Base-by-base conservation (phyloP, 1,140 invertebrate species). In the Philopotamus ludificatus region DNA sequence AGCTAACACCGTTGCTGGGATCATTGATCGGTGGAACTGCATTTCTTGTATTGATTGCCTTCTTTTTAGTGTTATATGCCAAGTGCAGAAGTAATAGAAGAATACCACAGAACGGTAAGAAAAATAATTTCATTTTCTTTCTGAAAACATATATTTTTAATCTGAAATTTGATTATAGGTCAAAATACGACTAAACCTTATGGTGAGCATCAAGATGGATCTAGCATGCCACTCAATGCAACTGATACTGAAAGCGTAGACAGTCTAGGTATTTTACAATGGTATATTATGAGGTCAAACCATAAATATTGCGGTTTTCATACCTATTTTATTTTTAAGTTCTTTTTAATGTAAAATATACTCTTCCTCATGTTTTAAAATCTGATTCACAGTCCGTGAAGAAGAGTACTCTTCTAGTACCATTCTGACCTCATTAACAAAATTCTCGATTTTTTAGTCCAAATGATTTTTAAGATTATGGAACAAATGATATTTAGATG, bases 191-290 rank as follows among this genome's bases (percentile, higher is more conserved):
- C 63, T 12, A 70, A 70, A 57, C 59, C 67, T 20, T 70, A 70
- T 34, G 64, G 63, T 42, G 67, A 70, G n/a, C 67, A 70, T 60
- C 63, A 60, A 58, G 67, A 70, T 60, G 67, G 67, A 18, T 70
- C 67, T 12, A 70, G 63, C 47, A 63, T 70, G 16, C 67, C 67
- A 7, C 55, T 70, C 1, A 70, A 70, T 60, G 67, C 67, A 9
- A 70, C 67, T 2, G 67, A 68, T 42, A 68, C 67, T 42, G 67
- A 68, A 53, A 68, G 67, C 25, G 67, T 68, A 1, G 67, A 68
- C 39, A 68, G 67, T 41, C 34, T 68, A 39, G 66, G 66, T 68
- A 64, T 18, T 12, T 51, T 41, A 42, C 18, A 59, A 39, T 57
- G 7, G n/a, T 54, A 54, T 8, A 54, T 54, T 25, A 3, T 49